Base-by-base conservation (phyloP, 2,113 vertebrate genomes). In the Rhynchopsitta pachyrhyncha region DNA sequence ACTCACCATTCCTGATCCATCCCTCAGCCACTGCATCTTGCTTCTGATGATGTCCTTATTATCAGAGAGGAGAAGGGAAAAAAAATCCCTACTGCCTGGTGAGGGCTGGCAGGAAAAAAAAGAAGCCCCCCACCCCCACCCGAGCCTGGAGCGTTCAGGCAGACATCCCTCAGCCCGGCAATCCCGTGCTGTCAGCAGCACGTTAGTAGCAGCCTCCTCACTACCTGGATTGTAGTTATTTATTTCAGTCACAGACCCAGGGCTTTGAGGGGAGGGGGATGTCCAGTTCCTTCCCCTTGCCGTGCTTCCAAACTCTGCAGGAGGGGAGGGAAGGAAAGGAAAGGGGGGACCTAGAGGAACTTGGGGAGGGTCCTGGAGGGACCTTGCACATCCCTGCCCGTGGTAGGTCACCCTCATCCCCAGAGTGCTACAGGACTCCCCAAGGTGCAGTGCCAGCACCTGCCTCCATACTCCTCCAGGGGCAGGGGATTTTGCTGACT, bases 1-100 rank as follows among this genome's bases (percentile, higher is more conserved):
- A 98, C 98, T 98, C 97, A 98, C 98, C 98, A 98, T 98, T 98
- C 96, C 98, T 44, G 98, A 84, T 95, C 97, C 98, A 60, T 98
- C 97, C 97, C 98, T 98, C 94, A 98, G 97, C 98, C 98, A 98
- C 98, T 98, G 98, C 98, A 98, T 98, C 96, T 92, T 97, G 95
- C 96, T 91, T 93, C 90, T 94, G 95, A 89, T 88, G 96, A 78
- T 98, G 97, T 94, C 93, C 93, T 90, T 95, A 88, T 95, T 94
- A 95, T 91, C 88, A 71, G 88, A 68, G 87, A 88, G 73, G 85
- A 87, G 71, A 92, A 69, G 47, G 6, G 35, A 77, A 86, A 86
- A 86, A 93, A 96, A 90, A 76, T 86, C 83, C 91, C 80, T 52
- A 77, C 93, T 88, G 93, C 93, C 94, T 91, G 88, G 76, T 67